Evolutionary conservation across 2,797 vertebrate species (phyloP).

Genomic region (Xiphophorus birchmanni): DNA sequence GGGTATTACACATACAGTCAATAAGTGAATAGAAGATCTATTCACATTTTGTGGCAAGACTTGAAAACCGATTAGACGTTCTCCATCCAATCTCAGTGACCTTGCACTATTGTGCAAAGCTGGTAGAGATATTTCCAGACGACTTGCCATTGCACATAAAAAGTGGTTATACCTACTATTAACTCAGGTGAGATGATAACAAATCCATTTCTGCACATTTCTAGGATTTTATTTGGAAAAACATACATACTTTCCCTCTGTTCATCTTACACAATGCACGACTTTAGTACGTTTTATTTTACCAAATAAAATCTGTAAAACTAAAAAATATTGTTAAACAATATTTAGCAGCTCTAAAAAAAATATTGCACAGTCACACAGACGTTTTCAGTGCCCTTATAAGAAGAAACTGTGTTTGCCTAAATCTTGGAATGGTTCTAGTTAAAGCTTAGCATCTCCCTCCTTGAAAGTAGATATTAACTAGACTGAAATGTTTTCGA

Average conservation of each 20-base stretch:
- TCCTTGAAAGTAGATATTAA: conserved; percentile 46
- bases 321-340: conserved; percentile 8
- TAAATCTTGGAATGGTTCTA: conserved; percentile 50
- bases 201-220: background rate
- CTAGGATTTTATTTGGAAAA: background rate
- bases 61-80: background rate
- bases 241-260: background rate
- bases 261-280: background rate
- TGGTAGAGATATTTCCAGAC: background rate
- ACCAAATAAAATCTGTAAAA: background rate
- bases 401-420: conserved; percentile 31
- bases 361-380: conserved; percentile 16
- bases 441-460: conserved; percentile 24
- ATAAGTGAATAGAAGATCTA: background rate
- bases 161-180: background rate
- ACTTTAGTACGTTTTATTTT: background rate
- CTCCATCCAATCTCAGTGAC: background rate
- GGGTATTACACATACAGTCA: background rate
- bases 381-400: conserved; percentile 14
- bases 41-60: background rate
- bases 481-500: conserved; percentile 39
- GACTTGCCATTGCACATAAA: background rate
- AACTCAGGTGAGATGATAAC: background rate
- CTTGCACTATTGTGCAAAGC: background rate
- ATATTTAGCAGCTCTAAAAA: conserved; percentile 26